Conservation (phyloP, 2,797 vertebrate genomes). For the Pangasius djambal region DNA sequence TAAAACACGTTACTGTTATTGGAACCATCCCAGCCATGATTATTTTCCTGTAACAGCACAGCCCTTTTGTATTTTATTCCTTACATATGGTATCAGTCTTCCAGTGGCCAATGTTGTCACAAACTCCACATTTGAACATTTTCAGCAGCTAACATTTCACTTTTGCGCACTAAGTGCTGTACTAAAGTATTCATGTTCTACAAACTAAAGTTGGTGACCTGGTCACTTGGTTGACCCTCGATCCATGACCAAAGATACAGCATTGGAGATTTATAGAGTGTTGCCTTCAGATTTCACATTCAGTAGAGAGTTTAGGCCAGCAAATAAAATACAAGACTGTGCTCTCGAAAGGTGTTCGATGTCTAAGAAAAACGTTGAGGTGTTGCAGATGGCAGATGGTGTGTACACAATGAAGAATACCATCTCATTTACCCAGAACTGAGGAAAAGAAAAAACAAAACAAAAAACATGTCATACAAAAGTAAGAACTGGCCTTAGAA, state of each 20-base stretch:
- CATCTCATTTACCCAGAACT: constrained; percentile 42
- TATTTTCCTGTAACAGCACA: background rate
- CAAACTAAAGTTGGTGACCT: constrained; percentile 26
- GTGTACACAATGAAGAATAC: constrained; percentile 42
- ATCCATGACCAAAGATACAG: background rate
- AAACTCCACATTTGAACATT: constrained; percentile 71
- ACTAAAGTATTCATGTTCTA: background rate
- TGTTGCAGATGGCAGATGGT: constrained; percentile 38
- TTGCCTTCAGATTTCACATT: constrained; percentile 65
- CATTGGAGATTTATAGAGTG: constrained; percentile 34
- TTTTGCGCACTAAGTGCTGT: constrained; percentile 35
- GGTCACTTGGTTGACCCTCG: background rate
- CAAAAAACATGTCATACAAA: constrained; percentile 21
- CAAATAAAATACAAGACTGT: constrained; percentile 57
- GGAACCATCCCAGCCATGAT: background rate
- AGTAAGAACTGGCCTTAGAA: constrained; percentile 27
- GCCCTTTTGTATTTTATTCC: background rate
- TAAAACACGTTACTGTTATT: background rate
- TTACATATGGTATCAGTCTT: background rate
- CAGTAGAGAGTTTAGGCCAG: constrained; percentile 57
- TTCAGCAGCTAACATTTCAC: constrained; percentile 59
- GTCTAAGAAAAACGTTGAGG: constrained; percentile 27
- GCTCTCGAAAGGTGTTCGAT: constrained; percentile 50
- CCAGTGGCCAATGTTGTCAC: background rate
- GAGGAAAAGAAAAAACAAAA: constrained; percentile 6